A percentile compares a stretch with the other conserved stretches of the same genome.
These are phyloP conservation scores for Heliocidaris tuberculata DNA, from an alignment of 35 echinoderm and acorn worm genomes.

Conservation along the genomic window DNA sequence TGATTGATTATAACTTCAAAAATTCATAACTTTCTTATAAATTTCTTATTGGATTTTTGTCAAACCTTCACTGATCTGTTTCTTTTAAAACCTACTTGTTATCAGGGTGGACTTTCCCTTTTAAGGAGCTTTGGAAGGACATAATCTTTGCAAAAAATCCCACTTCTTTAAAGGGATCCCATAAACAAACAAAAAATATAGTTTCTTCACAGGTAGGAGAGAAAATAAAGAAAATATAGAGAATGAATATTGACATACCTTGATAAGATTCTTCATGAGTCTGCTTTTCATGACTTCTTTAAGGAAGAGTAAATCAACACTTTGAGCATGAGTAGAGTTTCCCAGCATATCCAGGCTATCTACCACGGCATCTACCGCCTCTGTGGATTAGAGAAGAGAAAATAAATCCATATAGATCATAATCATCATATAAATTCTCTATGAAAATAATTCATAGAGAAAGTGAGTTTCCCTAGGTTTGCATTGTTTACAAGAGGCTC, in stretches of 20 bases:
- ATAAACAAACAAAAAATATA: no score
- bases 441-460: background rate
- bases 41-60: no score
- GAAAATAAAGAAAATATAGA: no score
- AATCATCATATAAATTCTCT: background rate
- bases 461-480: background rate
- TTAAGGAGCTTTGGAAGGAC: no score
- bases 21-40: no score
- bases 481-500: background rate
- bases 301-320: constrained; percentile 64
- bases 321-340: constrained; percentile 51
- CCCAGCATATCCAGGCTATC: constrained; percentile 56
- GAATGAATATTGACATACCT: background rate
- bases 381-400: constrained; percentile 6
- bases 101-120: no score
- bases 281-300: constrained; percentile 68
- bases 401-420: background rate
- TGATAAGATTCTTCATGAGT: constrained; percentile 66
- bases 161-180: no score
- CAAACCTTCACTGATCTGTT: no score
- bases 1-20: no score
- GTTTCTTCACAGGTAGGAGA: no score
- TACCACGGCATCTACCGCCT: constrained; percentile 60
- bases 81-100: no score
- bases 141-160: no score